A percentile compares a stretch with the other conserved stretches of the same genome.
Conservation (phyloP, 2,888 invertebrate species). For the Drosophila ezoana region DNA sequence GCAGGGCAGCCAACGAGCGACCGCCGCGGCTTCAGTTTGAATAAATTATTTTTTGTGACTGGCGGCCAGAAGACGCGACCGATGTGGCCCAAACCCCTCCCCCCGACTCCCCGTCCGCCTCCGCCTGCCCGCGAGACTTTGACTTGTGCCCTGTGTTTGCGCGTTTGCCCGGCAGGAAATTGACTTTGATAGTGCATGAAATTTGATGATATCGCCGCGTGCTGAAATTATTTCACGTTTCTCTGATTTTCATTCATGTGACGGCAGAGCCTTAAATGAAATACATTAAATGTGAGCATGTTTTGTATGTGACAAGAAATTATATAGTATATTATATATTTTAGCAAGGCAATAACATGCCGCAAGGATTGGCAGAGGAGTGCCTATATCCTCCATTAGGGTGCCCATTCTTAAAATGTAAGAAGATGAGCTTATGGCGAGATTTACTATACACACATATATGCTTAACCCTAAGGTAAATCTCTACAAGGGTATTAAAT, state of each 20-base stretch:
- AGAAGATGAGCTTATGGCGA: too few relatives aligned
- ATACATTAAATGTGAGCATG: neutral
- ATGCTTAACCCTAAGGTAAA: too few relatives aligned
- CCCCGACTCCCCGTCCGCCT: neutral
- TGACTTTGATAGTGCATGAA: constrained; percentile 81
- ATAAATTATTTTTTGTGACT: constrained; percentile 75
- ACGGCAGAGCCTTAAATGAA: neutral
- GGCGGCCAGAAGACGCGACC: constrained; percentile 28
- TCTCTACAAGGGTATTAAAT: too few relatives aligned
- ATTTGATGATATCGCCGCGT: constrained; percentile 72
- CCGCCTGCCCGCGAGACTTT: constrained; percentile 10
- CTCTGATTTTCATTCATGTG: constrained; percentile 39
- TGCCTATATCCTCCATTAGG: too few relatives aligned
- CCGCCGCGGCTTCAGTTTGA: constrained; percentile 72
- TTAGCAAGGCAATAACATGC: too few relatives aligned
- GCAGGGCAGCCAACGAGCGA: constrained; percentile 68
- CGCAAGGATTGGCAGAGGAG: too few relatives aligned
- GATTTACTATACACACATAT: too few relatives aligned
- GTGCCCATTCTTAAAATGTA: too few relatives aligned
- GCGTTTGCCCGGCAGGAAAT: constrained; percentile 56
- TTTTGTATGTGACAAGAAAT: too few relatives aligned
- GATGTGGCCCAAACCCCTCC: constrained; percentile 1
- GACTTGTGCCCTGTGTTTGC: neutral
- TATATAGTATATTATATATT: too few relatives aligned
- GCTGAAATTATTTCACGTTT: constrained; percentile 60